phyloP scores from a whole-genome alignment of 2,888 invertebrate genomes.

The Colostygia pectinataria region DNA sequence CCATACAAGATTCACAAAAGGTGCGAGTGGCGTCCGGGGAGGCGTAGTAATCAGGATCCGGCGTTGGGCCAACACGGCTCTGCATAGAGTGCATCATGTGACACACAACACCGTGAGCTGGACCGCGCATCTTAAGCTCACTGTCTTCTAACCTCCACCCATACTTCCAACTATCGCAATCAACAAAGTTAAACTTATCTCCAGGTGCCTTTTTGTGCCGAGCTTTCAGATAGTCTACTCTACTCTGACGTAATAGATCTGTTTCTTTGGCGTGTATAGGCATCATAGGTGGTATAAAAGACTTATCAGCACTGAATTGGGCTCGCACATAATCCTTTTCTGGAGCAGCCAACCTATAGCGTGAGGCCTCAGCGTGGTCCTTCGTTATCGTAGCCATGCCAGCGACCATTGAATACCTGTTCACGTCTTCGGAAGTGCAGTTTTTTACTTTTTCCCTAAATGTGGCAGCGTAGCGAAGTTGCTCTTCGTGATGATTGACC shows the following conservation, averaged over 20 bases:
- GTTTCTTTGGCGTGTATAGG: conserved; percentile 10
- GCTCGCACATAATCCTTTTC: conserved; percentile 13
- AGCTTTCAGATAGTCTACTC: conserved; percentile 31
- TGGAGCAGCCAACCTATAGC: conserved; percentile 18
- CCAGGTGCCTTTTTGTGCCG: conserved; percentile 28
- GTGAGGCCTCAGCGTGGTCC: conserved; percentile 14
- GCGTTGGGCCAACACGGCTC: conserved; percentile 26
- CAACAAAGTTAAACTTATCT: conserved; percentile 37
- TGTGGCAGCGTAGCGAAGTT: conserved; percentile 18
- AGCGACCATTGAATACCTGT: conserved; percentile 14
- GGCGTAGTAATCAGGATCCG: conserved; percentile 29
- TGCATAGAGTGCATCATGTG: conserved; percentile 16
- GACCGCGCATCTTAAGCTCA: conserved; percentile 23
- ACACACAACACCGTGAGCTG: conserved; percentile 19
- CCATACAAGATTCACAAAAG: neutral
- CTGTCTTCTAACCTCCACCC: conserved; percentile 37
- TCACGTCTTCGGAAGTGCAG: conserved; percentile 23
- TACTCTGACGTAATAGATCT: conserved; percentile 21
- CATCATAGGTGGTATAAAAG: conserved; percentile 7
- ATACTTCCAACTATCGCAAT: conserved; percentile 35
- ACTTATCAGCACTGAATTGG: neutral
- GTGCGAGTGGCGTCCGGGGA: conserved; percentile 8
- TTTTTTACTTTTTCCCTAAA: conserved; percentile 28
- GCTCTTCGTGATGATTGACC: conserved; percentile 18
- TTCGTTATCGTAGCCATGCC: conserved; percentile 23